Evolutionary conservation across 2,797 vertebrate species (phyloP).

Genomic region (Florisuga fusca): DNA sequence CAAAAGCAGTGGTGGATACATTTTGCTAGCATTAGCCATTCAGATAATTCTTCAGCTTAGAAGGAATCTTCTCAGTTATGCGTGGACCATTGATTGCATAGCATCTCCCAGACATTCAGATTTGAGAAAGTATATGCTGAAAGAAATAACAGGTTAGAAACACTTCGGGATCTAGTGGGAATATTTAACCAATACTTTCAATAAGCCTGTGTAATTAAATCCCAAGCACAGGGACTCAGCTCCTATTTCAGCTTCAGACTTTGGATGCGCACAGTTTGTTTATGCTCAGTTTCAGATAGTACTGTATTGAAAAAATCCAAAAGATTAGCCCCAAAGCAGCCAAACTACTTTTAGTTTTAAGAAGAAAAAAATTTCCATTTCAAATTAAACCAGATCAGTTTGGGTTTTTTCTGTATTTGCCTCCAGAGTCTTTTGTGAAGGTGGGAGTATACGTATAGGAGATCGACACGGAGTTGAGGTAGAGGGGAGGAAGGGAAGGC

Average conservation of each 20-base stretch:
- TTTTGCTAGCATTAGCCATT: slow-evolving; percentile 71
- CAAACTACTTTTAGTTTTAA: neutral
- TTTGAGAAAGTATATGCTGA: slow-evolving; percentile 77
- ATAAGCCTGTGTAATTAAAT: neutral
- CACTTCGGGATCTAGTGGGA: slow-evolving; percentile 56
- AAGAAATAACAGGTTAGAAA: slow-evolving; percentile 75
- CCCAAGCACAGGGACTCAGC: neutral
- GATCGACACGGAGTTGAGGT: slow-evolving; percentile 27
- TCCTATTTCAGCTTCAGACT: neutral
- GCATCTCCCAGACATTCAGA: slow-evolving; percentile 76
- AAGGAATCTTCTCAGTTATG: slow-evolving; percentile 73
- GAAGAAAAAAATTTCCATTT: neutral
- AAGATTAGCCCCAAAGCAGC: slow-evolving; percentile 9
- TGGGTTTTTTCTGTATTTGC: neutral
- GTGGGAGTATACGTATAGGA: neutral
- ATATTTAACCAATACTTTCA: slow-evolving; percentile 41
- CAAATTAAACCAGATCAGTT: neutral
- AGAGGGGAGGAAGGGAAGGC: slow-evolving; percentile 7
- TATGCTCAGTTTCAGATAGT: neutral
- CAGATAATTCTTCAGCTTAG: slow-evolving; percentile 68
- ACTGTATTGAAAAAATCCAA: neutral
- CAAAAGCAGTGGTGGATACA: slow-evolving; percentile 60
- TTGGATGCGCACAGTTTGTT: neutral
- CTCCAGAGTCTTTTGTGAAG: slow-evolving; percentile 10
- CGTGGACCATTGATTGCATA: slow-evolving; percentile 75